A percentile compares a stretch with the other conserved stretches of the same genome.
phyloP scores from a whole-genome alignment of 2,888 invertebrate genomes.

The Lacanobia oleracea region DNA sequence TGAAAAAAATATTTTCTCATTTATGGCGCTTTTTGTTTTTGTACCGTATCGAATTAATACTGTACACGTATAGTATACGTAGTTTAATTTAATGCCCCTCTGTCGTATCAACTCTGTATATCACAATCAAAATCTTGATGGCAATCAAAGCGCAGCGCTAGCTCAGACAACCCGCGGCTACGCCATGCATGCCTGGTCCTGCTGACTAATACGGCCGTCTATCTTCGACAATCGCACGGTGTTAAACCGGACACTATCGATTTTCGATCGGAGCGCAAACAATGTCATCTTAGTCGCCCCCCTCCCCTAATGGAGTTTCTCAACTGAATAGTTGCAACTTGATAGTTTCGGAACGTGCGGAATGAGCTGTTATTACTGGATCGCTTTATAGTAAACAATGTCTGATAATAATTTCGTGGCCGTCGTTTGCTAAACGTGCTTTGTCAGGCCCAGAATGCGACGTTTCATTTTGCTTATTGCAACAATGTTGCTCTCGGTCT shows the following conservation, averaged over 20 bases:
- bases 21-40: too few species aligned
- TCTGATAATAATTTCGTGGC: constrained; percentile 31
- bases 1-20: too few species aligned
- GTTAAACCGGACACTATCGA: constrained; percentile 66
- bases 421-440: constrained; percentile 25
- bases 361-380: constrained; percentile 53
- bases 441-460: not conserved
- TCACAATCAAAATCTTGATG: not conserved
- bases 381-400: constrained; percentile 51
- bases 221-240: constrained; percentile 44
- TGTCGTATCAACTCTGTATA: too few species aligned
- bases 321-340: constrained; percentile 67
- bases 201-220: constrained; percentile 22
- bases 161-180: constrained; percentile 17
- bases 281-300: constrained; percentile 68
- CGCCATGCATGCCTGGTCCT: constrained; percentile 40
- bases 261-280: constrained; percentile 72
- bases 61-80: too few species aligned
- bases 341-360: constrained; percentile 59
- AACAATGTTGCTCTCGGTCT: not conserved
- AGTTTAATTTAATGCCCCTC: too few species aligned
- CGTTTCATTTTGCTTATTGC: not conserved
- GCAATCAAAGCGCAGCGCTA: constrained; percentile 15
- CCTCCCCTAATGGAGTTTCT: constrained; percentile 71
- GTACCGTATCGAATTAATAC: too few species aligned